Base-by-base conservation (phyloP, 2,888 invertebrate genomes). In the Aspidiotus destructor region DNA sequence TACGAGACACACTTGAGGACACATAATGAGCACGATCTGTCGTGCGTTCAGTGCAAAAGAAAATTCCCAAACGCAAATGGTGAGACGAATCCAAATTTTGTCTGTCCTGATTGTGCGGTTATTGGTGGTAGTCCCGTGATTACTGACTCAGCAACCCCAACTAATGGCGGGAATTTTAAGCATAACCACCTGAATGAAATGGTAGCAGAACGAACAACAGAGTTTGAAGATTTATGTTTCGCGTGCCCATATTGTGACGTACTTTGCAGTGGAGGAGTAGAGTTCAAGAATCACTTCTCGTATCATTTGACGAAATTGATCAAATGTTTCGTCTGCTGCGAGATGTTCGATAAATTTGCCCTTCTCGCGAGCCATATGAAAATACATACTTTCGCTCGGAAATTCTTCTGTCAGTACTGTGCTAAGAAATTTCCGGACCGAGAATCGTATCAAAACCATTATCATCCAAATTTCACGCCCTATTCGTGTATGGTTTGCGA, bases 231-330 rank as follows among this genome's bases (percentile, higher is more conserved):
- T 48, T n/a, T 48, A 6, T 48, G 48, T n/a, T 48, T 48, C 48
- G 48, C n/a, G 48, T 48, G 48, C 48, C 48, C 10, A n/a, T 48
- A 48, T 48, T 48, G 48, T n/a, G 48, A 48, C 48, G 48, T 48
- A 11, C 10, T 48, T n/a, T 48, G 48, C 48, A 48, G n/a, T 6
- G 48, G 48, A 48, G 48, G 48, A 11, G 48, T 48, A 3, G 48
- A 48, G n/a, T n/a, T 48, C 2, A 48, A n/a, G n/a, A 11, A 48
- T n/a, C 48, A 48, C n/a, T n/a, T 11, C 3, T 48, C 48, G 10
- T 11, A n/a, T n/a, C 48, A 48, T n/a, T 13, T 48, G 10, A 13
- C 48, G 11, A n/a, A n/a, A 48, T 11, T 13, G 48, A 48, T 48
- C 11, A 48, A n/a, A 48, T 48, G 48, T 48, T 11, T 48, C 48